Conservation (phyloP, 2,888 invertebrate species). For the Oxycera nigricornis region DNA sequence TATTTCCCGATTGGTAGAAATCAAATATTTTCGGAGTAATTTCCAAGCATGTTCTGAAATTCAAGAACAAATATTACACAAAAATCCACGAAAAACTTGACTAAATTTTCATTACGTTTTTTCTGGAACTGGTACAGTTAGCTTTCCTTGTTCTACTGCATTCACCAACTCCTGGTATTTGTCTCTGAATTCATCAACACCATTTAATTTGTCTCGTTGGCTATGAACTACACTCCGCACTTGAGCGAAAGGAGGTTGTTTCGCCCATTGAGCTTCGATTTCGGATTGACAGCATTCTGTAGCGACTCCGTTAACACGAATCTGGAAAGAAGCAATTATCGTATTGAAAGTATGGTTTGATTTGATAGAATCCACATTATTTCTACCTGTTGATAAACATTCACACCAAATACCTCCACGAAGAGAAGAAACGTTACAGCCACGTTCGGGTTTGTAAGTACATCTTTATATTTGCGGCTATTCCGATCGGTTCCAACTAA, state of each 20-base stretch:
- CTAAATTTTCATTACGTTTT: conserved; percentile 47
- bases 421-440: conserved; percentile 52
- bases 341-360: neutral
- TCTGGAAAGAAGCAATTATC: conserved; percentile 33
- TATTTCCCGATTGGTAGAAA: conserved; percentile 53
- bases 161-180: conserved; percentile 52
- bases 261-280: conserved; percentile 52
- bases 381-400: conserved; percentile 37
- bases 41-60: conserved; percentile 56
- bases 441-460: conserved; percentile 53
- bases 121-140: conserved; percentile 51
- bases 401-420: neutral
- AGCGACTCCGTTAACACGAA: conserved; percentile 54
- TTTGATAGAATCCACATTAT: no score
- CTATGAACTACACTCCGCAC: conserved; percentile 54
- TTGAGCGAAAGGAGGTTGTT: conserved; percentile 53
- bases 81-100: neutral
- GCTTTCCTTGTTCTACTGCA: conserved; percentile 47
- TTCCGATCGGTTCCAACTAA: conserved; percentile 56
- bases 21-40: conserved; percentile 56
- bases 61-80: neutral
- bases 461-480: conserved; percentile 55
- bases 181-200: conserved; percentile 49
- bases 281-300: conserved; percentile 50
- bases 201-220: conserved; percentile 55